Evolutionary conservation across 2,113 vertebrate genomes (phyloP).

Genomic region (Halichoeres trimaculatus): DNA sequence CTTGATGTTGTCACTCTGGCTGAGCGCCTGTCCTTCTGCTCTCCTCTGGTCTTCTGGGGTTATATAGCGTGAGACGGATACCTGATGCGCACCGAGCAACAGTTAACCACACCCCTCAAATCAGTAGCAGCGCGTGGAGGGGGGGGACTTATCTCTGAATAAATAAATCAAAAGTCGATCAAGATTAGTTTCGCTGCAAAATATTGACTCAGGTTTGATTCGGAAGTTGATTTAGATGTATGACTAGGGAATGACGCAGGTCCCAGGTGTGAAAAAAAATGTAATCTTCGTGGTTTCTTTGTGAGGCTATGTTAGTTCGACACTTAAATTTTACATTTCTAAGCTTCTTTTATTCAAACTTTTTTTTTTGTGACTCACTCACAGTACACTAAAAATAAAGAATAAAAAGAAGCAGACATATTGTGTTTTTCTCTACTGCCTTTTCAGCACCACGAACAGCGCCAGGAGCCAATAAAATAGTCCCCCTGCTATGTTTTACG

Average conservation of each 20-base stretch:
- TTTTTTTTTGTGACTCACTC: neutral
- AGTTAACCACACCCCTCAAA: slow-evolving; percentile 63
- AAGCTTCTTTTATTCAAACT: neutral
- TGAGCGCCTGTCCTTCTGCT: slow-evolving; percentile 30
- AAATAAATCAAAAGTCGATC: neutral
- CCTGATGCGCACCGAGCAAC: slow-evolving; percentile 57
- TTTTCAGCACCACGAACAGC: slow-evolving; percentile 41
- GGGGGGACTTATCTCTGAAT: neutral
- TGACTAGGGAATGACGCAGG: neutral
- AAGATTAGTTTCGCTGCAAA: neutral
- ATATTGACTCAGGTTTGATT: neutral
- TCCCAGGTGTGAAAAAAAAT: neutral
- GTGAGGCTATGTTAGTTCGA: neutral
- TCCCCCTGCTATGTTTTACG: neutral
- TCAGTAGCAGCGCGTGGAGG: neutral
- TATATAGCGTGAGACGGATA: slow-evolving; percentile 64
- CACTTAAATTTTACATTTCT: neutral
- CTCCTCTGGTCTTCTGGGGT: slow-evolving; percentile 16
- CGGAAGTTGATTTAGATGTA: neutral
- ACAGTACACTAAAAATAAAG: neutral
- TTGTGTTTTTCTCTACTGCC: too few species aligned
- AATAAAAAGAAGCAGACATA: neutral
- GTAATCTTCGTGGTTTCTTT: neutral
- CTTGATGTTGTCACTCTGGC: slow-evolving; percentile 28
- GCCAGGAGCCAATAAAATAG: neutral